These are phyloP conservation scores for Morelia viridis DNA, from an alignment of 2,797 vertebrate species.

Conservation along the genomic window DNA sequence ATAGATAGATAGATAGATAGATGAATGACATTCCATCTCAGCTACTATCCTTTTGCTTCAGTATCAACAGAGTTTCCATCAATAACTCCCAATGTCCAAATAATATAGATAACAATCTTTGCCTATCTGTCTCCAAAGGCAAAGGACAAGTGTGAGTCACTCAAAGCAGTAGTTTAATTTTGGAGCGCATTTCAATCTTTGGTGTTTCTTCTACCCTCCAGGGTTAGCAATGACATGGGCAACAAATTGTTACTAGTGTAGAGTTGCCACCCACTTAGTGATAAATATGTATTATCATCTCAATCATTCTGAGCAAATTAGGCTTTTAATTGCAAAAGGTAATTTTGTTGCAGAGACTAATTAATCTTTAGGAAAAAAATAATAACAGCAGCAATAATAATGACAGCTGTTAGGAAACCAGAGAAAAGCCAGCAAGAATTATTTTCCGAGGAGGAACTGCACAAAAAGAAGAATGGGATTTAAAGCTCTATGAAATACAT, in stretches of 20 bases:
- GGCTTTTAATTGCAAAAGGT: constrained; percentile 59
- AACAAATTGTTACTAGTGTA: neutral
- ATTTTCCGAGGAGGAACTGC: constrained; percentile 21
- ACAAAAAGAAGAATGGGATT: constrained; percentile 16
- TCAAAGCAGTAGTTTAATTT: constrained; percentile 9
- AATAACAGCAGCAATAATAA: constrained; percentile 44
- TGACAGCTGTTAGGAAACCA: constrained; percentile 11
- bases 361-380: constrained; percentile 55
- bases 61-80: constrained; percentile 29
- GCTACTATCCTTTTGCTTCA: constrained; percentile 54
- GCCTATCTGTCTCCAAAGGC: constrained; percentile 34
- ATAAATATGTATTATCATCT: constrained; percentile 52
- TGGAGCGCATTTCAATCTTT: constrained; percentile 35
- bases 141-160: constrained; percentile 49
- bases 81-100: constrained; percentile 34
- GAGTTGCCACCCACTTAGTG: constrained; percentile 46
- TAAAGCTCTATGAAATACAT: neutral
- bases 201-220: constrained; percentile 14
- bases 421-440: constrained; percentile 31
- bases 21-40: neutral
- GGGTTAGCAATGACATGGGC: constrained; percentile 20
- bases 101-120: constrained; percentile 40
- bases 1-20: neutral
- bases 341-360: constrained; percentile 61
- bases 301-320: constrained; percentile 57